phyloP scores from a whole-genome alignment of 2,888 invertebrate species.

The Epinotia ramella region DNA sequence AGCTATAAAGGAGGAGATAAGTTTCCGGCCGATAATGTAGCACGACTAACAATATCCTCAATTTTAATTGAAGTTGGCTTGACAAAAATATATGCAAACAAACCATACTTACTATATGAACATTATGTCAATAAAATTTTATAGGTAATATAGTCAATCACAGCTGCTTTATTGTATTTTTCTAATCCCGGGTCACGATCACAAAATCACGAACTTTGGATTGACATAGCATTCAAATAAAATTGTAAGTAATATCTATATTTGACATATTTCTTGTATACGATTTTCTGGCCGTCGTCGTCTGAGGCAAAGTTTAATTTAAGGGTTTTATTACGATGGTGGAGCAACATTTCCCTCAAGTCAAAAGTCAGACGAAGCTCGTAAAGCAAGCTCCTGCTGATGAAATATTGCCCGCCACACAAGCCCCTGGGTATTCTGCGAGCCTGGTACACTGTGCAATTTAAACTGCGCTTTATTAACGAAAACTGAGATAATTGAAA shows the following conservation, averaged over 20 bases:
- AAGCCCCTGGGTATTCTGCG: constrained; percentile 53
- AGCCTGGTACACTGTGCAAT: constrained; percentile 50
- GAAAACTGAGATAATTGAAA: constrained; percentile 54
- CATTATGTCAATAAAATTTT: no score
- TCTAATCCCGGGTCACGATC: no score
- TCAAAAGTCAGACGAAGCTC: constrained; percentile 65
- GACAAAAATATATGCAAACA: background rate
- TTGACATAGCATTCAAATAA: no score
- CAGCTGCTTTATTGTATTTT: no score
- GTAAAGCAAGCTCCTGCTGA: constrained; percentile 63
- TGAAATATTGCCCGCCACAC: constrained; percentile 64
- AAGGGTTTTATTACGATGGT: constrained; percentile 49
- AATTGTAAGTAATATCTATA: background rate
- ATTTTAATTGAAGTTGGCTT: constrained; percentile 15
- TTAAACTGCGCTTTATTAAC: constrained; percentile 55
- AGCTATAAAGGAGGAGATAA: constrained; percentile 56
- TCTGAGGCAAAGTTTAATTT: constrained; percentile 36
- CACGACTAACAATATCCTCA: constrained; percentile 23
- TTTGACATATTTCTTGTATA: constrained; percentile 1
- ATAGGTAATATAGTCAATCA: no score
- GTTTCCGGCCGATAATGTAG: constrained; percentile 34
- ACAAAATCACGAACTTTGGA: no score
- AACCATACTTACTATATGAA: background rate
- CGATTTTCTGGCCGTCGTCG: constrained; percentile 25
- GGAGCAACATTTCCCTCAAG: constrained; percentile 59